Conservation (phyloP, 2,797 vertebrate genomes). For the Rallus crepitans region DNA sequence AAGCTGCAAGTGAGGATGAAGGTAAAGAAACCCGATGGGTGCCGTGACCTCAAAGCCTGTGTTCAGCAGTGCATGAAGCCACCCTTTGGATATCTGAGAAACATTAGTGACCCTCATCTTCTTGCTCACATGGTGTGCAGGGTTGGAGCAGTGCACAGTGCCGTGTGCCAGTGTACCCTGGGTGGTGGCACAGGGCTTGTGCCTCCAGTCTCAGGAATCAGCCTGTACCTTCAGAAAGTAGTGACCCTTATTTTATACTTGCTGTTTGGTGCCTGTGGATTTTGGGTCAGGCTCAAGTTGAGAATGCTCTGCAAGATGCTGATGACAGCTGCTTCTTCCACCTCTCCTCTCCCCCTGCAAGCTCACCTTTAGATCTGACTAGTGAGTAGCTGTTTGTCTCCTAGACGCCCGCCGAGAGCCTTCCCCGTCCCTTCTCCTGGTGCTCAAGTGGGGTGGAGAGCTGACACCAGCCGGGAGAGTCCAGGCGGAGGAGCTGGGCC, state of each 20-base stretch:
- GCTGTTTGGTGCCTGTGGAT: not conserved
- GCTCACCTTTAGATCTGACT: not conserved
- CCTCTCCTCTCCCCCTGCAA: not conserved
- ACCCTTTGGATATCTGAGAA: not conserved
- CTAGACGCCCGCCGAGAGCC: constrained; percentile 86
- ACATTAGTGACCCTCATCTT: not conserved
- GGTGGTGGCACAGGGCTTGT: not conserved
- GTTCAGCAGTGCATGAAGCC: not conserved
- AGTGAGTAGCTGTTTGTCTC: constrained; percentile 16
- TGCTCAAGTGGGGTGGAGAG: constrained; percentile 97
- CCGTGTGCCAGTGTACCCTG: not conserved
- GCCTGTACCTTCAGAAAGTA: not conserved
- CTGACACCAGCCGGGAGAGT: constrained; percentile 93
- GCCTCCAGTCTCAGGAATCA: not conserved
- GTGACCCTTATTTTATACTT: not conserved
- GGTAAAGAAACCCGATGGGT: constrained; percentile 77
- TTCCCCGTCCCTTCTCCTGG: constrained; percentile 89
- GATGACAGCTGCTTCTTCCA: not conserved
- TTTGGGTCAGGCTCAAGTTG: not conserved
- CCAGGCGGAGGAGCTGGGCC: constrained; percentile 94
- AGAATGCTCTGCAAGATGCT: not conserved
- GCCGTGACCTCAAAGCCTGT: not conserved
- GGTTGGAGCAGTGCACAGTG: not conserved
- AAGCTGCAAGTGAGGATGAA: constrained; percentile 94
- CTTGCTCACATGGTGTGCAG: not conserved